phyloP scores from a whole-genome alignment of 2,888 invertebrate genomes.

The Bhutanitis thaidina region DNA sequence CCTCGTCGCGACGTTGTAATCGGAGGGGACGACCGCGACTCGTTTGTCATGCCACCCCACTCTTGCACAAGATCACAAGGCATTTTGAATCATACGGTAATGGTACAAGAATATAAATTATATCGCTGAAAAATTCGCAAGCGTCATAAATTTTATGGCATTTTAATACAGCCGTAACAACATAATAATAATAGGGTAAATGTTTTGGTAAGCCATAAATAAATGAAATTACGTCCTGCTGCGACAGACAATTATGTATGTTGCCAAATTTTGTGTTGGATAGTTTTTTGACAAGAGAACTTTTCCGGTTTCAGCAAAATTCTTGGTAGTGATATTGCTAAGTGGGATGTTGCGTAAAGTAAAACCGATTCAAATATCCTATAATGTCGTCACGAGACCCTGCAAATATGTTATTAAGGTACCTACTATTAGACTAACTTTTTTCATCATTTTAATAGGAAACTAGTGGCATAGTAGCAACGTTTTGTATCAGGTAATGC shows the following conservation, averaged over 20 bases:
- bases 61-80: conserved; percentile 24
- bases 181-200: conserved; percentile 77
- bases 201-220: conserved; percentile 79
- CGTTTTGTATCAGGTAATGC: too few relatives aligned
- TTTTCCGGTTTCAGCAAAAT: not conserved
- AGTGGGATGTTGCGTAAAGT: too few relatives aligned
- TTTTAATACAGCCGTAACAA: conserved; percentile 78
- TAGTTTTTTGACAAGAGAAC: not conserved
- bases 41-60: conserved; percentile 67
- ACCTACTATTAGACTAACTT: too few relatives aligned
- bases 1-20: conserved; percentile 62
- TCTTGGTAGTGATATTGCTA: too few relatives aligned
- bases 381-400: too few relatives aligned
- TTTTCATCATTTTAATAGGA: too few relatives aligned
- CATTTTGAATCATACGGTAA: conserved; percentile 28
- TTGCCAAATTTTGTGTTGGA: conserved; percentile 2
- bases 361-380: too few relatives aligned
- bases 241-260: conserved; percentile 28
- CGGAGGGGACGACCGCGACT: conserved; percentile 61
- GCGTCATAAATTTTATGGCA: conserved; percentile 76
- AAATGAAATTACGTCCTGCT: conserved; percentile 61
- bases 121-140: conserved; percentile 41
- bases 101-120: conserved; percentile 26
- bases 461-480: too few relatives aligned
- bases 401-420: too few relatives aligned